Base-by-base conservation (phyloP, 2,888 invertebrate genomes). In the Megaustenia siamemsis region DNA sequence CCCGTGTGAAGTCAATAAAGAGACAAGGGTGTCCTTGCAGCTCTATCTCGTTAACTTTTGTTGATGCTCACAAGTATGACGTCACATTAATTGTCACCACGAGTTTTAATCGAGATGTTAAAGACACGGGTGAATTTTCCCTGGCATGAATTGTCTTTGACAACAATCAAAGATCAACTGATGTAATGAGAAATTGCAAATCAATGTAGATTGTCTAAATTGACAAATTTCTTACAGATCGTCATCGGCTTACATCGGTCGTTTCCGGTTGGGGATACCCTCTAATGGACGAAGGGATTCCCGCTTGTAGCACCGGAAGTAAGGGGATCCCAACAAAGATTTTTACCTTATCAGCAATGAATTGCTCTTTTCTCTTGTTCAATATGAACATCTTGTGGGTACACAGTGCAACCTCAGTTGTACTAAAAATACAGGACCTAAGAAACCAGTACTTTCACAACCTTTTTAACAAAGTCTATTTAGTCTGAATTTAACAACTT, bases 51-150 rank as follows among this genome's bases (percentile, higher is more conserved):
- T 84, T 86, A 86, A 89, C 88, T 89, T 90, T 90, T 91, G 91
- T 91, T 91, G 91, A 90, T 91, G 91, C 89, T 91, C 89, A 88
- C 87, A 87, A 87, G 86, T 86, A 90, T 91, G 91, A 91, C 90
- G 91, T 91, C 90, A 91, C 87, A 86, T 77, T 78, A 81, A 83
- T 82, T 87, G 84, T 86, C 87, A 85, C 86, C 87, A 86, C 87
- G 86, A 85, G 86, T 87, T 88, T 86, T 87, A 86, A 76, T 85
- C 76, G 85, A 83, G 82, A 85, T 80, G 71, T 82, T 56, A 68
- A 35, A 45, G 53, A 79, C 63, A 76, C 79, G 56, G 71, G 71
- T 40, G 45, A 53, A 60, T 76, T 83, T 84, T 40, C 82, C 69
- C 66, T 63, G 18, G 35, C 66, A 79, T 76, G 43, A 28, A 60